These are phyloP conservation scores for Neoascia interrupta DNA, from an alignment of 2,888 invertebrate genomes.

Conservation along the genomic window DNA sequence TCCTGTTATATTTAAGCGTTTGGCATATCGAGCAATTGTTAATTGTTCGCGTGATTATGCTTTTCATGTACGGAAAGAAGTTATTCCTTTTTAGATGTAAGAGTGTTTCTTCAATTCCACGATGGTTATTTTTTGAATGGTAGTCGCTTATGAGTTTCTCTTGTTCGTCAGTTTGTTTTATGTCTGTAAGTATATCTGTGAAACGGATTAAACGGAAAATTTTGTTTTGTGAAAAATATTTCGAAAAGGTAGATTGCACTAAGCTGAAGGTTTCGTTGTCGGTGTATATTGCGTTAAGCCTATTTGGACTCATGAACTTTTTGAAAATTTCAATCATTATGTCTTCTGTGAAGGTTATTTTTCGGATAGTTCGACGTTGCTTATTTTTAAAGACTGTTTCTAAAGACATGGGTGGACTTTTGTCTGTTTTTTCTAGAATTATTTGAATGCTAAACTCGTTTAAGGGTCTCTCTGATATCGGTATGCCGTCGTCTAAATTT, in stretches of 20 bases:
- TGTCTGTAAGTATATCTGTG: conserved; percentile 18
- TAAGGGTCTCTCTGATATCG: background rate
- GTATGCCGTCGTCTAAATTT: background rate
- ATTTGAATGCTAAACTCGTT: background rate
- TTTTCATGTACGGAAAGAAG: conserved; percentile 24
- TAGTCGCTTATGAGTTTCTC: conserved; percentile 23
- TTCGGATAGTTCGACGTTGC: conserved; percentile 10
- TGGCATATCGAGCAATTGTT: conserved; percentile 18
- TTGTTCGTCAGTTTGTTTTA: conserved; percentile 21
- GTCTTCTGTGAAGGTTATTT: conserved; percentile 22
- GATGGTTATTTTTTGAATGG: conserved; percentile 15
- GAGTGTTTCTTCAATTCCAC: conserved; percentile 27
- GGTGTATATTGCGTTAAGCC: conserved; percentile 27
- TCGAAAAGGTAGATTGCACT: conserved; percentile 31
- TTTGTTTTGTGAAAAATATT: conserved; percentile 22
- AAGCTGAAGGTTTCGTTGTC: conserved; percentile 29
- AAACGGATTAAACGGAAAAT: conserved; percentile 41
- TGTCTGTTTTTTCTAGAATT: background rate
- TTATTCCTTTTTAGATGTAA: conserved; percentile 16
- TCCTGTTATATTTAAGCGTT: conserved; percentile 11
- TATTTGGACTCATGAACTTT: conserved; percentile 35
- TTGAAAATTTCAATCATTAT: conserved; percentile 23
- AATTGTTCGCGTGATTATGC: conserved; percentile 18
- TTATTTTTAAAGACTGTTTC: conserved; percentile 30
- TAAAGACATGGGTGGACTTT: background rate